A percentile compares a stretch with the other conserved stretches of the same genome.
Conservation (phyloP, 1,140 invertebrate genomes). For the Cylas formicarius region DNA sequence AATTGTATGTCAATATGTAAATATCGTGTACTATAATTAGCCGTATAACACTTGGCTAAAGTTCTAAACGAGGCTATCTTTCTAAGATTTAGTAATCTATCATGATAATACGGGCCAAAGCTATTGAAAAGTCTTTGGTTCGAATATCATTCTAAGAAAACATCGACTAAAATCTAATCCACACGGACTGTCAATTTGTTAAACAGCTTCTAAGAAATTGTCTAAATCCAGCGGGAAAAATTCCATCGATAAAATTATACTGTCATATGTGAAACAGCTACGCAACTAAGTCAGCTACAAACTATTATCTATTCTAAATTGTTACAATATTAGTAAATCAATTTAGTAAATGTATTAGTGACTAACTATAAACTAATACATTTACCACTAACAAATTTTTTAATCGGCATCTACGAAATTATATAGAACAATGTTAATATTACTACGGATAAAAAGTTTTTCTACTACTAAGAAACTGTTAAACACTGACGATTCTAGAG, state of each 20-base stretch:
- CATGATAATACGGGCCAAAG: no score
- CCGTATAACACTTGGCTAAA: no score
- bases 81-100: no score
- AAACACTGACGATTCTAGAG: constrained; percentile 36
- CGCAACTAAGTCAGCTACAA: constrained; percentile 15
- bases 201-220: constrained; percentile 4
- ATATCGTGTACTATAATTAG: no score
- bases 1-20: no score
- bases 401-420: constrained; percentile 12
- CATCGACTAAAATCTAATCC: constrained; percentile 15
- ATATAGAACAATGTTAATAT: no score
- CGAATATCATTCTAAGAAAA: no score
- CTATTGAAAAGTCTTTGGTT: no score
- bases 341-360: constrained; percentile 21
- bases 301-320: constrained; percentile 23
- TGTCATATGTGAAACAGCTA: no score
- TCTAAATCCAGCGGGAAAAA: constrained; percentile 9
- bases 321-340: constrained; percentile 16
- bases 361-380: constrained; percentile 16
- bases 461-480: constrained; percentile 27
- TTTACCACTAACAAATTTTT: constrained; percentile 23
- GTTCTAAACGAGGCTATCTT: no score
- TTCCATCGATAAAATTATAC: no score
- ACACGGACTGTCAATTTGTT: constrained; percentile 5
- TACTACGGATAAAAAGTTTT: no score